Conservation (phyloP, 2,113 vertebrate genomes). For the Casuarius casuarius region DNA sequence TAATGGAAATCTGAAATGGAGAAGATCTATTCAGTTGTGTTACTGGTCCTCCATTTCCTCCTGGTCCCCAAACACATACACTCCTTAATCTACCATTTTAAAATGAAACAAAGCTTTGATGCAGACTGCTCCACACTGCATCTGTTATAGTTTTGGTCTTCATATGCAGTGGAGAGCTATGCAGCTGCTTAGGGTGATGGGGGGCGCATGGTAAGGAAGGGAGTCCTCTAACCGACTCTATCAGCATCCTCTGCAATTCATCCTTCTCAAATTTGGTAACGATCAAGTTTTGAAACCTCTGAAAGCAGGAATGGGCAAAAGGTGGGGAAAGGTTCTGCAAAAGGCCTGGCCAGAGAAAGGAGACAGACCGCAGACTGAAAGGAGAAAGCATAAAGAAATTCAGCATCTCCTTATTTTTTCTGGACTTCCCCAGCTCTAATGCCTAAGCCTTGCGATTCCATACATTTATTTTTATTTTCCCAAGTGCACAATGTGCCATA, state of each 20-base stretch:
- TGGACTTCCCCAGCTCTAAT: no score
- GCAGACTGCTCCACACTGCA: neutral
- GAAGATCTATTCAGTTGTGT: neutral
- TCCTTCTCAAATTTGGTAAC: neutral
- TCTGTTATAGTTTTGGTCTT: neutral
- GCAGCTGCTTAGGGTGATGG: neutral
- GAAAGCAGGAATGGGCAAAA: neutral
- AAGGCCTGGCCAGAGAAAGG: neutral
- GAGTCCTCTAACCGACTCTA: neutral
- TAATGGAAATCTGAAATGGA: neutral
- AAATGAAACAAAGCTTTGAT: neutral
- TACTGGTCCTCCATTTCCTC: neutral
- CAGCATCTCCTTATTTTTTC: no score
- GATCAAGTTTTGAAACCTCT: neutral
- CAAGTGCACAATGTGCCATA: neutral
- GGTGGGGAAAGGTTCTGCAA: neutral
- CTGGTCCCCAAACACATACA: neutral
- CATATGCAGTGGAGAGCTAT: neutral
- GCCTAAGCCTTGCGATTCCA: no score
- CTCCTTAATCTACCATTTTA: neutral
- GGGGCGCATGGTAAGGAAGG: neutral
- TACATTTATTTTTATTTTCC: no score
- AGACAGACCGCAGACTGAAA: neutral
- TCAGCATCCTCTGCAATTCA: neutral
- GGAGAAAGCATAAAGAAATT: no score